Evolutionary conservation across 2,797 vertebrate species (phyloP).

Genomic region (Eremophila alpestris): DNA sequence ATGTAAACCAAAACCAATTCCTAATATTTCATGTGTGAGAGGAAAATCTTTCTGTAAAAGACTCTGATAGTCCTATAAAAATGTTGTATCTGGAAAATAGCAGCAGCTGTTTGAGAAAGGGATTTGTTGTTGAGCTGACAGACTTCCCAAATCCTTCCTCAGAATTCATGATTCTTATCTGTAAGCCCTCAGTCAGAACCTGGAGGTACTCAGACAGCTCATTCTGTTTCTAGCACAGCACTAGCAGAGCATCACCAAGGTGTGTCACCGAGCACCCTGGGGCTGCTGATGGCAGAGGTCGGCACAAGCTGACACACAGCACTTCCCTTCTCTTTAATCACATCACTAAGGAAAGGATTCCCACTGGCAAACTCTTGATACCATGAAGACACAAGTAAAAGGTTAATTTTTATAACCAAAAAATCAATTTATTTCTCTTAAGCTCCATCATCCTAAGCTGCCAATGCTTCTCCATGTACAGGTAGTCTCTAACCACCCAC

Average conservation of each 20-base stretch:
- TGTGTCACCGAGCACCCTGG: background rate
- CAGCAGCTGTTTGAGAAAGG: background rate
- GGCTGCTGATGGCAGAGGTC: background rate
- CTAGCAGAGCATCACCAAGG: background rate
- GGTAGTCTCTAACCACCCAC: background rate
- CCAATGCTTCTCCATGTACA: background rate
- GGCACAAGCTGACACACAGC: background rate
- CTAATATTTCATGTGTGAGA: background rate
- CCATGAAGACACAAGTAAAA: background rate
- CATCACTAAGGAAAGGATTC: background rate
- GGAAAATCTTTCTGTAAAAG: background rate
- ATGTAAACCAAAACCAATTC: slow-evolving; percentile 26
- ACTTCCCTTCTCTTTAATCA: background rate
- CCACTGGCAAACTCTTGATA: background rate
- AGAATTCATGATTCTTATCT: background rate
- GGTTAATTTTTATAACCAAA: background rate
- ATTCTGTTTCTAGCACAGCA: background rate
- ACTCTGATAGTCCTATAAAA: background rate
- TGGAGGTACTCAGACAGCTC: background rate
- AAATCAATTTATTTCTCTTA: background rate
- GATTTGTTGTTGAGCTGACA: background rate
- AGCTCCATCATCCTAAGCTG: background rate
- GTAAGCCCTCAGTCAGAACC: background rate
- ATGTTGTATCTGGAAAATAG: background rate
- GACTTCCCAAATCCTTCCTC: background rate